Percentiles rank a stretch among this genome's conserved stretches.
Conservation (phyloP, 2,888 invertebrate species). For the Ctena decussata region DNA sequence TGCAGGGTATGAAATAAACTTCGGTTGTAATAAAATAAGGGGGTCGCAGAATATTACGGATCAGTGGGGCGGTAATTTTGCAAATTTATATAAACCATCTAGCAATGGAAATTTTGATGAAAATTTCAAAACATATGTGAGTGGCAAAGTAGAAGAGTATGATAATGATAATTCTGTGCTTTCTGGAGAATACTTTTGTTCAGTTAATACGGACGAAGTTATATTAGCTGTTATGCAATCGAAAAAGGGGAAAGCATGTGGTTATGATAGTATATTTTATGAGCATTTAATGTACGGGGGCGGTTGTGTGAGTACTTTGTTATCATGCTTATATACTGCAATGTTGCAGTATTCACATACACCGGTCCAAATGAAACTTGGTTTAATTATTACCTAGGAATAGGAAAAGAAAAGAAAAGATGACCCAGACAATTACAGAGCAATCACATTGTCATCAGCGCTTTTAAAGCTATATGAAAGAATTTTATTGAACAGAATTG, state of each 20-base stretch:
- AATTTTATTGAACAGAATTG: neutral
- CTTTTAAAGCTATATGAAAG: conserved; percentile 39
- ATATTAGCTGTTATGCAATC: neutral
- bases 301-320: no score
- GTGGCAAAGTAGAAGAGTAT: neutral
- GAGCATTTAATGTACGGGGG: conserved; percentile 25
- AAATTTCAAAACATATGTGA: neutral
- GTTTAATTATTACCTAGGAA: conserved; percentile 31
- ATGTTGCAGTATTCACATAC: conserved; percentile 9
- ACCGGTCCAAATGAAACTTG: neutral
- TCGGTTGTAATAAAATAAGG: no score
- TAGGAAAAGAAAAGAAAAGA: conserved; percentile 29
- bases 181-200: no score
- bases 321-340: neutral
- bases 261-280: conserved; percentile 15
- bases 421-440: conserved; percentile 30
- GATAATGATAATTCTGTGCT: neutral
- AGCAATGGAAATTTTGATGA: neutral
- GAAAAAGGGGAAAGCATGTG: neutral
- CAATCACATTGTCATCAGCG: conserved; percentile 23
- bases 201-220: neutral
- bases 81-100: neutral
- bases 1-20: no score
- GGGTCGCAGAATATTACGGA: no score
- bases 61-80: neutral